Evolutionary conservation across 2,888 invertebrate species (phyloP).

Genomic region (Drosophila aldrichi): DNA sequence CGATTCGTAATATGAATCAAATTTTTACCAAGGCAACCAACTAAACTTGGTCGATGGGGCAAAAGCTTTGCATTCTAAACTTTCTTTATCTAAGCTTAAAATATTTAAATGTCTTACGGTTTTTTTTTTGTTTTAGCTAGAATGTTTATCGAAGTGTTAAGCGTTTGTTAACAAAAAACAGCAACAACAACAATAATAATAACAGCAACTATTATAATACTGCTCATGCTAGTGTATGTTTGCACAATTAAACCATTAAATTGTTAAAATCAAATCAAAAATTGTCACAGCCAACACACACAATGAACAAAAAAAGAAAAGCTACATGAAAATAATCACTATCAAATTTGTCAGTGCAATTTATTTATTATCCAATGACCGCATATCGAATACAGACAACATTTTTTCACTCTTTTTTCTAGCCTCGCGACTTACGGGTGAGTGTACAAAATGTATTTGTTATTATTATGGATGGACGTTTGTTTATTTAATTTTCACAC

Average conservation of each 20-base stretch:
- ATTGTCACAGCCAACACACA: slow-evolving; percentile 33
- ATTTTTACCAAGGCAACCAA: background rate
- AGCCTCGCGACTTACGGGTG: background rate
- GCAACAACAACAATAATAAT: background rate
- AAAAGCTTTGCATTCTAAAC: slow-evolving; percentile 24
- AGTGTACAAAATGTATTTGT: slow-evolving; percentile 4
- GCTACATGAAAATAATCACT: slow-evolving; percentile 38
- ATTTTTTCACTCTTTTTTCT: background rate
- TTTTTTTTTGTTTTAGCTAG: slow-evolving; percentile 8
- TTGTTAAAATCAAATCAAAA: slow-evolving; percentile 79
- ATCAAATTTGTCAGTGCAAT: slow-evolving; percentile 38
- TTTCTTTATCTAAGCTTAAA: slow-evolving; percentile 36
- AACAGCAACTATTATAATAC: slow-evolving; percentile 19
- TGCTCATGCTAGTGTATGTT: slow-evolving; percentile 14
- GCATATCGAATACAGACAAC: slow-evolving; percentile 31
- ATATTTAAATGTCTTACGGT: slow-evolving; percentile 16
- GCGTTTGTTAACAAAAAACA: slow-evolving; percentile 18
- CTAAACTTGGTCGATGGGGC: slow-evolving; percentile 1
- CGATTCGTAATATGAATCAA: slow-evolving; percentile 17
- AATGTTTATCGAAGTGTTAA: slow-evolving; percentile 65
- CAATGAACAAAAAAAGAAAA: slow-evolving; percentile 30
- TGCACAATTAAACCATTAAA: slow-evolving; percentile 75
- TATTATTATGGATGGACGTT: slow-evolving; percentile 27
- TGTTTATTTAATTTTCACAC: slow-evolving; percentile 20
- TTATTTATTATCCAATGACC: slow-evolving; percentile 46